A percentile compares a stretch with the other conserved stretches of the same genome.
Conservation (phyloP, 1,140 invertebrate genomes). For the Sitophilus oryzae region DNA sequence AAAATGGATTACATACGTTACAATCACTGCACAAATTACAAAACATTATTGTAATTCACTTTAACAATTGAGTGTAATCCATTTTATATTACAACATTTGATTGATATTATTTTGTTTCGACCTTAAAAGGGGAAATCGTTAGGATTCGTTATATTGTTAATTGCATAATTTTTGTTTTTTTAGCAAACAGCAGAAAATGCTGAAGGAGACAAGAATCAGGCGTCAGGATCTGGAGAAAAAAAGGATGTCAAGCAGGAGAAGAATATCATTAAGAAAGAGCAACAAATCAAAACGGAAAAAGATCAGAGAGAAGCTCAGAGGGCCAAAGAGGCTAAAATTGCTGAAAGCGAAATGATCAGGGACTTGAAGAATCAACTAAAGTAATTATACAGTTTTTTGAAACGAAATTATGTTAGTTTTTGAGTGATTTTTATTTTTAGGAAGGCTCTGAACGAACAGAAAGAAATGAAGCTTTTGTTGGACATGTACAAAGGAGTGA, state of each 20-base stretch:
- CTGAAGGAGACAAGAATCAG: conserved; percentile 36
- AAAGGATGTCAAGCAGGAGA: conserved; percentile 56
- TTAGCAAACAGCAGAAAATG: conserved; percentile 53
- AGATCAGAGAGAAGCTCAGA: conserved; percentile 52
- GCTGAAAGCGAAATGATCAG: conserved; percentile 65
- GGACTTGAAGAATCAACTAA: conserved; percentile 85
- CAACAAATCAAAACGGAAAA: conserved; percentile 50
- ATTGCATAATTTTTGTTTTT: conserved; percentile 11
- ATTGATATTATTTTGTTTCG: too few relatives aligned
- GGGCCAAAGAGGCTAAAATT: conserved; percentile 55
- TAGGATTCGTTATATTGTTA: too few relatives aligned
- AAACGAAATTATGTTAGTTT: background rate
- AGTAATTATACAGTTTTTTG: conserved; percentile 54
- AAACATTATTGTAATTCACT: too few relatives aligned
- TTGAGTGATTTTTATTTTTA: conserved; percentile 44
- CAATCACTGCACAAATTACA: too few relatives aligned
- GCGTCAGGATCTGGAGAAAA: conserved; percentile 56
- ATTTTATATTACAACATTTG: too few relatives aligned
- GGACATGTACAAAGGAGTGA: conserved; percentile 96
- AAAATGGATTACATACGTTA: too few relatives aligned
- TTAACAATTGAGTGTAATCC: too few relatives aligned
- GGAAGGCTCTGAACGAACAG: conserved; percentile 87
- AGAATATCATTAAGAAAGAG: conserved; percentile 56
- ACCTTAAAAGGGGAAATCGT: too few relatives aligned
- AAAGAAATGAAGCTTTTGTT: conserved; percentile 90